phyloP scores from a whole-genome alignment of 2,888 invertebrate species.

The Cheilosia vulpina region DNA sequence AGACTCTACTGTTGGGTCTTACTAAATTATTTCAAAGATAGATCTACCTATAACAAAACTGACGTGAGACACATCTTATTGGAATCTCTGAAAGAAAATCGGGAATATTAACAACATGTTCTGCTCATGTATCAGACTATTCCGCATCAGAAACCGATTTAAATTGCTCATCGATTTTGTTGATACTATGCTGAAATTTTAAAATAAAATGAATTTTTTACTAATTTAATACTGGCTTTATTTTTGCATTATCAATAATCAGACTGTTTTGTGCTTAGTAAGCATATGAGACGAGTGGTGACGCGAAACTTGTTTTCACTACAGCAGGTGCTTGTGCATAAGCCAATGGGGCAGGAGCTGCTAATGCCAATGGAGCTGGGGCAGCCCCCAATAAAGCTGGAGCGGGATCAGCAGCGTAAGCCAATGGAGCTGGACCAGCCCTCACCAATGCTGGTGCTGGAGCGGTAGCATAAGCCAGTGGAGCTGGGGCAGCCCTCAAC shows the following conservation, averaged over 20 bases:
- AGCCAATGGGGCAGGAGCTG: constrained; percentile 37
- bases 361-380: constrained; percentile 18
- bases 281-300: constrained; percentile 82
- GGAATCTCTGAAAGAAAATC: too few species aligned
- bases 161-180: not conserved
- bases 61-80: too few species aligned
- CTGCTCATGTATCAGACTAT: too few species aligned
- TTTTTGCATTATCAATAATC: not conserved
- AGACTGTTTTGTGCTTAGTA: constrained; percentile 76
- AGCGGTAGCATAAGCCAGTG: constrained; percentile 37
- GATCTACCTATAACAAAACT: too few species aligned
- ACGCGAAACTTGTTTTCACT: constrained; percentile 81
- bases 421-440: constrained; percentile 73
- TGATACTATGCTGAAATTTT: not conserved
- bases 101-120: too few species aligned
- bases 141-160: not conserved
- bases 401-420: constrained; percentile 65
- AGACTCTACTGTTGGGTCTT: too few species aligned
- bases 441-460: not conserved
- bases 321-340: constrained; percentile 51
- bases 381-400: constrained; percentile 58
- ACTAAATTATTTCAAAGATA: too few species aligned
- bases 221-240: not conserved
- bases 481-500: constrained; percentile 37
- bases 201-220: not conserved